Evolutionary conservation across 2,797 vertebrate species (phyloP).

Genomic region (Pagetopsis macropterus): DNA sequence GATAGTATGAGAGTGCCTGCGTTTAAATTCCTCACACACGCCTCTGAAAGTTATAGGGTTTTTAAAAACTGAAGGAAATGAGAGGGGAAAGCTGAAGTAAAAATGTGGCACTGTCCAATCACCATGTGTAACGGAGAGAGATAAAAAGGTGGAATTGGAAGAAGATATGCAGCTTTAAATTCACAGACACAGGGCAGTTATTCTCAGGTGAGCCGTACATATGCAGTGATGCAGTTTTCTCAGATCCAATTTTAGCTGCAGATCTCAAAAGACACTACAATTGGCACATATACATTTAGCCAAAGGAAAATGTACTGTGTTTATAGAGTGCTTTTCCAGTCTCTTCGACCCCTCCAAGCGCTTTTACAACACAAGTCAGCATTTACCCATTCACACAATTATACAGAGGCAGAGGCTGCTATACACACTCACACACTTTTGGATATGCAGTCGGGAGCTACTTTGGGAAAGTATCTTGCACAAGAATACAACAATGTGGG

Average conservation of each 20-base stretch:
- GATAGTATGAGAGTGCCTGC: slow-evolving; percentile 23
- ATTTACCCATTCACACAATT: too few species aligned
- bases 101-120: slow-evolving; percentile 9
- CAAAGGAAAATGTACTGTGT: neutral
- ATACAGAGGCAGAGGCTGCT: too few species aligned
- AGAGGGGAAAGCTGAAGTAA: slow-evolving; percentile 24
- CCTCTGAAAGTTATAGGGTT: slow-evolving; percentile 22
- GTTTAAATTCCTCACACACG: slow-evolving; percentile 58
- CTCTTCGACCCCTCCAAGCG: too few species aligned
- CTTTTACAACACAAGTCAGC: too few species aligned
- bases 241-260: slow-evolving; percentile 13
- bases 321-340: too few species aligned
- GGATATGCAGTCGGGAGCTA: too few species aligned
- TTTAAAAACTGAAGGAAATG: slow-evolving; percentile 33
- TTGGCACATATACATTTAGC: slow-evolving; percentile 1
- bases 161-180: slow-evolving; percentile 13
- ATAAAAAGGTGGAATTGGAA: slow-evolving; percentile 7
- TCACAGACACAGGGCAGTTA: neutral
- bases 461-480: too few species aligned
- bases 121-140: neutral
- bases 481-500: too few species aligned
- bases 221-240: neutral
- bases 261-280: slow-evolving; percentile 11
- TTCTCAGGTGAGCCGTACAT: slow-evolving; percentile 3
- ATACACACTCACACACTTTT: too few species aligned